Evolutionary conservation across 2,888 invertebrate species (phyloP).

Genomic region (Lasioglossum oenotherae): DNA sequence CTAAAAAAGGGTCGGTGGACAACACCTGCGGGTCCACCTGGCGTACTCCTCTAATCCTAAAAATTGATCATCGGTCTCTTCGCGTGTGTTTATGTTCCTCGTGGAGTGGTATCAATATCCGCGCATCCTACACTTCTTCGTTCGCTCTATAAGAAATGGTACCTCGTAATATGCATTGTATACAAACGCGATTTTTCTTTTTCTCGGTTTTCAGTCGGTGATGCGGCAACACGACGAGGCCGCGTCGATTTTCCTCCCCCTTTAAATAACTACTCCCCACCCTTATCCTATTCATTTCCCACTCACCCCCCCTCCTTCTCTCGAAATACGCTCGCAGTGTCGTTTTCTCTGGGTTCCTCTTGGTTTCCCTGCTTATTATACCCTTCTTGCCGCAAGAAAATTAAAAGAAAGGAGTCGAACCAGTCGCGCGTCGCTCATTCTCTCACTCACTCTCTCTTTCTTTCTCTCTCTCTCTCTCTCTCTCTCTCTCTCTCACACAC

Average conservation of each 20-base stretch:
- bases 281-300: not conserved
- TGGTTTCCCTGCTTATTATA: slow-evolving; percentile 52
- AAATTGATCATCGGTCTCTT: not conserved
- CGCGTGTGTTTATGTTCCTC: not conserved
- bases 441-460: not conserved
- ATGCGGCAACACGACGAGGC: slow-evolving; percentile 57
- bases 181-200: slow-evolving; percentile 62
- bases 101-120: slow-evolving; percentile 14
- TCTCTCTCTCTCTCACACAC: not conserved
- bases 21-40: not conserved
- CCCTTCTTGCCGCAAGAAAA: slow-evolving; percentile 73
- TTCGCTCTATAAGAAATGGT: slow-evolving; percentile 40
- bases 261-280: slow-evolving; percentile 1
- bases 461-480: not conserved
- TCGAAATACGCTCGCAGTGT: not conserved
- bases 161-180: slow-evolving; percentile 62
- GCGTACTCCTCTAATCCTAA: slow-evolving; percentile 17
- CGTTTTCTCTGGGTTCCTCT: not conserved
- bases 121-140: not conserved
- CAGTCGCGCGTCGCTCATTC: slow-evolving; percentile 23
- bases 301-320: not conserved
- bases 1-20: slow-evolving; percentile 45
- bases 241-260: slow-evolving; percentile 47
- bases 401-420: slow-evolving; percentile 57
- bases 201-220: slow-evolving; percentile 73